Base-by-base conservation (phyloP, 2,888 invertebrate species). In the Rhogogaster chlorosoma region DNA sequence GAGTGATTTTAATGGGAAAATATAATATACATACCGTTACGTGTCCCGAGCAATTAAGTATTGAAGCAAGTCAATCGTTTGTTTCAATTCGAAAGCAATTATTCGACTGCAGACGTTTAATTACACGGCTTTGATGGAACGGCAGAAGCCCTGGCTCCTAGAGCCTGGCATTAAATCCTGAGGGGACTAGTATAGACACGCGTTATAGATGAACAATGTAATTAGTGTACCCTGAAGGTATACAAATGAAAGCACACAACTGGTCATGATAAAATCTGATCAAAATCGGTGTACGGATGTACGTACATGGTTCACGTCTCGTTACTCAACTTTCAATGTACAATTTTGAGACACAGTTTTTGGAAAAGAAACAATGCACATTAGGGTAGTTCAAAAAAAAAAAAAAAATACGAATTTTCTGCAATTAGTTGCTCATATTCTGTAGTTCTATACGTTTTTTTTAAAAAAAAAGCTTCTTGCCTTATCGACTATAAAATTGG, bases 1-100 rank as follows among this genome's bases (percentile, higher is more conserved):
- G 22, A 32, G 18, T 71, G 38, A 71, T 71, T n/a, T n/a, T 36
- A 71, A 71, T n/a, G 38, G n/a, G 70, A 71, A 38, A 36, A n/a
- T n/a, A n/a, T 36, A 38, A 36, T 38, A 36, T n/a, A 36, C 70
- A 71, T n/a, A 38, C 32, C 36, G 32, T 71, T 18, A 29, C 67
- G 15, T 29, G 15, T 29, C 15, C 42, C 42, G 49, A 32, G 77
- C 77, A 77, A 77, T 77, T 49, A 53, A 77, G 45, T 73, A 45
- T 73, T 42, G 42, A 29, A 77, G 32, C 53, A 49, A 53, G 80
- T 80, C 80, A 80, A 80, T 80, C 80, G 80, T 36, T 80, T 80
- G 80, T 80, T 80, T 80, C 80, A 57, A 49, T 80, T 61, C 61
- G 32, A 80, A 80, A 80, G 80, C 80, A 80, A 80, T 80, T 80